Evolutionary conservation across 2,113 vertebrate species (phyloP), one percentile per base, ranked within the genome.

Genomic region (Alectura lathami): DNA sequence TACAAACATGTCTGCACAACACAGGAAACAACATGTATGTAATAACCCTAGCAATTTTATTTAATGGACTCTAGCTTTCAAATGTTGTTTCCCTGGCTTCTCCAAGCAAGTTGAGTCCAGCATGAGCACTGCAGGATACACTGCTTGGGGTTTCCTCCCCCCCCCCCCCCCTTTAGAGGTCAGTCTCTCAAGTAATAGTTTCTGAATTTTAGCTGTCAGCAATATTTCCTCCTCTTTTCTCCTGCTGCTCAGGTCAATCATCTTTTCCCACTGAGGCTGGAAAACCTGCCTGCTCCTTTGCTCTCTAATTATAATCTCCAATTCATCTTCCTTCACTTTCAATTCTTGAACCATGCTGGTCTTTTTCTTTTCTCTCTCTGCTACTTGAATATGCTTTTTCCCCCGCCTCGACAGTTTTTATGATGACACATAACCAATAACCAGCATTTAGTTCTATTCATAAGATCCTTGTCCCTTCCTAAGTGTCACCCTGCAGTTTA

Each of bases 211-310:
- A 91, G 86, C 87, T 96, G 95, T 84, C 83, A 93, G 60, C 91
- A 95, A 91, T 93, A 97, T 93, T 97, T 96, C 96, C 88, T 94
- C 64, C 66, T 92, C 84, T 95, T 77, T 92, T 93, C 63, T 96
- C 84, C 87, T 74, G 57, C 88, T 83, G 57, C 85, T 95, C 85
- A 89, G 95, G 91, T 95, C 94, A 97, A 96, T 89, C 93, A 91
- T 92, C 86, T 88, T 94, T 93, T 81, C 88, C 92, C 96, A 94
- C 69, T 67, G 93, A 92, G 94, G 79, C 0, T 87, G 79, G 95
- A 95, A 94, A 93, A 88, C 78, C 73, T 94, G 88, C 45, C 90
- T 86, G 79, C 83, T 82, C 38, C 88, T 96, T 82, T 88, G 88
- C 85, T 96, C 87, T 94, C 80, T 95, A 91, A 79, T 95, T 94